Percentiles rank a stretch among this genome's conserved stretches.
phyloP scores from a whole-genome alignment of 1,140 invertebrate genomes.

The Calosoma granatense region DNA sequence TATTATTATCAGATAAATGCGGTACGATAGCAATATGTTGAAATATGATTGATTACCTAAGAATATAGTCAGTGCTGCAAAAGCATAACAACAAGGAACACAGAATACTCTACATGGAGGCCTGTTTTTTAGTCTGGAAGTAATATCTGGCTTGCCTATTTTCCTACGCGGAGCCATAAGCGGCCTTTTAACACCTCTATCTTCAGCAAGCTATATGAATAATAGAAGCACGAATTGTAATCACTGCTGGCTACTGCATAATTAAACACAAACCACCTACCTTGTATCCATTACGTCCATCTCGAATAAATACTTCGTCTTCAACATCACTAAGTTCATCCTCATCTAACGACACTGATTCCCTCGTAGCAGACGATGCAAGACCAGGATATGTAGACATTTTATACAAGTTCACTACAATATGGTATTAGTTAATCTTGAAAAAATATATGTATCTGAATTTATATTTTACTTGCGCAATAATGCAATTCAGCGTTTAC shows the following conservation, averaged over 20 bases:
- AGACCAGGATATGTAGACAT: constrained; percentile 31
- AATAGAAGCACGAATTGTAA: too few species aligned
- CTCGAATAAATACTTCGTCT: constrained; percentile 66
- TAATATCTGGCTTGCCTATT: constrained; percentile 31
- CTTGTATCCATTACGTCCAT: constrained; percentile 50
- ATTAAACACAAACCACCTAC: constrained; percentile 19
- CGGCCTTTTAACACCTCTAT: constrained; percentile 59
- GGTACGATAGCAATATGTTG: background rate
- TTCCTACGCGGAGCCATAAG: constrained; percentile 62
- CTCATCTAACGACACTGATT: constrained; percentile 37
- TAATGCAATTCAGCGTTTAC: too few species aligned
- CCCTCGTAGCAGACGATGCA: constrained; percentile 30
- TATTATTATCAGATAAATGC: background rate
- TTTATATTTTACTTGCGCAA: background rate
- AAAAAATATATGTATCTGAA: background rate
- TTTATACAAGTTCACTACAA: constrained; percentile 17
- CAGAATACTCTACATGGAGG: constrained; percentile 44
- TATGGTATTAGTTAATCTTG: background rate
- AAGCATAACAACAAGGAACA: constrained; percentile 49
- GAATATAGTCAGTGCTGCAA: constrained; percentile 45
- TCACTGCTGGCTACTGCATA: too few species aligned
- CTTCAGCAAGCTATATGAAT: constrained; percentile 57
- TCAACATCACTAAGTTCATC: constrained; percentile 58
- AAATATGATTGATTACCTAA: constrained; percentile 29
- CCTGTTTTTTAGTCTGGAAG: constrained; percentile 37